Percentiles rank a stretch among this genome's conserved stretches.
Conservation (phyloP, 2,888 invertebrate genomes). For the Parascotia fuliginaria region DNA sequence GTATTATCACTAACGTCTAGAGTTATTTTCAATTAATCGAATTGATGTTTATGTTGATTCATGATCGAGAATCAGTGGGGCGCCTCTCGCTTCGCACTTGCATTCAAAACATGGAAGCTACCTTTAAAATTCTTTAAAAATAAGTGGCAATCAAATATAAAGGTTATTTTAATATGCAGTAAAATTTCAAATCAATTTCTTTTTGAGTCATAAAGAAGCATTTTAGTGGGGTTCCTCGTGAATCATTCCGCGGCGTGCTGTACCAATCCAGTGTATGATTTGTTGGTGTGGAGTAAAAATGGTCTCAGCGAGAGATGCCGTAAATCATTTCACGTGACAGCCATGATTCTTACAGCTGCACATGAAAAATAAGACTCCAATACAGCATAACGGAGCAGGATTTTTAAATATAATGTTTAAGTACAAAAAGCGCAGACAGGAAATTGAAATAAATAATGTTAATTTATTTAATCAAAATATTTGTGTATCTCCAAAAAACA, state of each 20-base stretch:
- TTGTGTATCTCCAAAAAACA: too few species aligned
- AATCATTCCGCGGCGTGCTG: constrained; percentile 61
- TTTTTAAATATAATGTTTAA: constrained; percentile 46
- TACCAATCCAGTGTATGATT: constrained; percentile 68
- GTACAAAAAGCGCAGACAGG: constrained; percentile 17
- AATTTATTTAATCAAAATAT: not conserved
- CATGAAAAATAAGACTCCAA: constrained; percentile 64
- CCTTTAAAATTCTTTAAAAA: constrained; percentile 58
- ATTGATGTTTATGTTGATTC: constrained; percentile 73
- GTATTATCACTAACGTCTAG: constrained; percentile 45
- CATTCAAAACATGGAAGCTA: constrained; percentile 40
- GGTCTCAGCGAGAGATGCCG: constrained; percentile 73
- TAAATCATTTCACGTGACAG: constrained; percentile 77
- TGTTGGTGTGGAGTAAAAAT: constrained; percentile 70
- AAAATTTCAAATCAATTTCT: constrained; percentile 82
- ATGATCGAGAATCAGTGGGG: constrained; percentile 67
- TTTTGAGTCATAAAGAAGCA: constrained; percentile 70
- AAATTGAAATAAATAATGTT: not conserved
- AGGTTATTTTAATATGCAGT: constrained; percentile 83
- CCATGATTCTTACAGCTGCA: constrained; percentile 68
- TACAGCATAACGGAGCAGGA: constrained; percentile 48
- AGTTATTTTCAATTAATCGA: constrained; percentile 72
- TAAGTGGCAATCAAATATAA: constrained; percentile 75
- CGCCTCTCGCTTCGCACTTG: constrained; percentile 51
- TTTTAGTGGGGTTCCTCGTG: constrained; percentile 69